Conservation (phyloP, 2,797 vertebrate species). For the Artibeus lituratus region DNA sequence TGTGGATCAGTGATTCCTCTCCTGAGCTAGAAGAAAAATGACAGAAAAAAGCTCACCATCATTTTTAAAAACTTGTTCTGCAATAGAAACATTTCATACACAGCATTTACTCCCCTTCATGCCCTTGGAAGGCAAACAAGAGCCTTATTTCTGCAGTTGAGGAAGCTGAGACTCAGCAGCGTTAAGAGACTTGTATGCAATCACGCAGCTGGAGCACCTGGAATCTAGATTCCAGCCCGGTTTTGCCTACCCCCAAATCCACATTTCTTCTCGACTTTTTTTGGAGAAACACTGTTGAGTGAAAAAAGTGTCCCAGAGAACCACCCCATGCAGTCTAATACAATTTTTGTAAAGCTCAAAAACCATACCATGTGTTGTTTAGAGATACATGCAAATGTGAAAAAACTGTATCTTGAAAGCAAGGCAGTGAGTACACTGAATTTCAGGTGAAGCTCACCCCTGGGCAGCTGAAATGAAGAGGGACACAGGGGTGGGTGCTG, state of each 20-base stretch:
- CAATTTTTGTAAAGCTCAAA: conserved; percentile 1
- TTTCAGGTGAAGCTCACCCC: background rate
- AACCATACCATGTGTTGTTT: background rate
- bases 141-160: background rate
- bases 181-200: background rate
- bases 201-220: background rate
- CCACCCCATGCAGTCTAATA: background rate
- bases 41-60: background rate
- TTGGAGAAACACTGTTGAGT: background rate
- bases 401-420: background rate
- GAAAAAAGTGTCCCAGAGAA: background rate
- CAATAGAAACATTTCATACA: background rate
- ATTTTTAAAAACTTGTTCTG: background rate
- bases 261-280: background rate
- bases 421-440: background rate
- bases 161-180: background rate
- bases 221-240: background rate
- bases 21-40: background rate
- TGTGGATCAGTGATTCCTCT: background rate
- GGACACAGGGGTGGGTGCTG: too few relatives aligned
- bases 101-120: background rate
- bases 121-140: background rate
- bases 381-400: background rate
- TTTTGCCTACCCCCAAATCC: background rate
- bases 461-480: background rate